These are phyloP conservation scores for Platycnemis pennipes DNA, from an alignment of 2,888 invertebrate genomes.

Conservation along the genomic window DNA sequence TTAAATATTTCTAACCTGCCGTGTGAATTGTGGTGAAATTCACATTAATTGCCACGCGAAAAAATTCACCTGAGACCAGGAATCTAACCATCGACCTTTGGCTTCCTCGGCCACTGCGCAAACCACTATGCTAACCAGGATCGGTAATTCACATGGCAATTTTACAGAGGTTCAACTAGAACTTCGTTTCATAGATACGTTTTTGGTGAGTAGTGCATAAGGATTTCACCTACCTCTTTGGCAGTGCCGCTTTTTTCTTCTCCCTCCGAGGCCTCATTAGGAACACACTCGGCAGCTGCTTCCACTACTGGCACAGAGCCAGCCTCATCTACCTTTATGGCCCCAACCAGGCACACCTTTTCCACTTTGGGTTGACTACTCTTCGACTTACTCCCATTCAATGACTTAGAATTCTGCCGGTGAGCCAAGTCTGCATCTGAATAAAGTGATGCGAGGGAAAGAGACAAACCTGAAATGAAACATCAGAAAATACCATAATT, in stretches of 20 bases:
- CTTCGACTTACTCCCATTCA: slow-evolving; percentile 2
- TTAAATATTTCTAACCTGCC: too few species aligned
- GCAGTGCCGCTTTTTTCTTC: neutral
- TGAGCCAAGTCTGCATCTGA: slow-evolving; percentile 81
- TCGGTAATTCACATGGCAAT: too few species aligned
- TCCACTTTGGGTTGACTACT: neutral
- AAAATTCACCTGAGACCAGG: too few species aligned
- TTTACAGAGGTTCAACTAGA: too few species aligned
- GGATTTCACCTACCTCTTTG: slow-evolving; percentile 20
- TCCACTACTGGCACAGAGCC: slow-evolving; percentile 72
- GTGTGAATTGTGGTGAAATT: too few species aligned
- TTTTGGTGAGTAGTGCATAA: too few species aligned
- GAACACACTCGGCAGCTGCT: slow-evolving; percentile 74
- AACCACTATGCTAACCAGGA: too few species aligned
- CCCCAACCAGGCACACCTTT: slow-evolving; percentile 11
- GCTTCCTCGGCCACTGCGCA: too few species aligned
- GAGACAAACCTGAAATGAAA: slow-evolving; percentile 79
- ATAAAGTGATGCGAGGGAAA: slow-evolving; percentile 85
- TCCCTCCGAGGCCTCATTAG: slow-evolving; percentile 79
- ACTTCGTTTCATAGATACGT: too few species aligned
- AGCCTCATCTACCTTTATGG: slow-evolving; percentile 66
- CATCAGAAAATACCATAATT: neutral
- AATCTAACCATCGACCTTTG: too few species aligned
- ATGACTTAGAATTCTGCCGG: slow-evolving; percentile 74
- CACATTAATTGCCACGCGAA: too few species aligned